Evolutionary conservation across 1,140 invertebrate species (phyloP).

Genomic region (Glossosoma conforme): DNA sequence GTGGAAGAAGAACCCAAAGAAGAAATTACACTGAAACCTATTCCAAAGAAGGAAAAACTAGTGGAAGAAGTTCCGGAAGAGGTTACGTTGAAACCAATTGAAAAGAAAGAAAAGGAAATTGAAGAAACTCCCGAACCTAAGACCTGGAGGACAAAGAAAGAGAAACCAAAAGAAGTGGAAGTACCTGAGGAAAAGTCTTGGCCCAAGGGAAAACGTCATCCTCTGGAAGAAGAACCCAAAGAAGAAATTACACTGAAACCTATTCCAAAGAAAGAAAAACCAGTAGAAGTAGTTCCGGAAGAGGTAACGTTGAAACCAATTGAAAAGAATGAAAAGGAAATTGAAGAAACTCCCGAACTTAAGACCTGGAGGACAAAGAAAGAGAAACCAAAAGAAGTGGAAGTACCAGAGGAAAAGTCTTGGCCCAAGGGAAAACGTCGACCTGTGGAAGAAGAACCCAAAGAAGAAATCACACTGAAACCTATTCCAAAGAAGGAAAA

Average conservation of each 20-base stretch:
- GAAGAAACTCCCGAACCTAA: slow-evolving; percentile 33
- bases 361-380: slow-evolving; percentile 34
- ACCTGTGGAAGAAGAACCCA: slow-evolving; percentile 40
- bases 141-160: slow-evolving; percentile 19
- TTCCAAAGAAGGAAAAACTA: slow-evolving; percentile 31
- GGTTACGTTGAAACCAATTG: slow-evolving; percentile 41
- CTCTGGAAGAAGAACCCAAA: slow-evolving; percentile 39
- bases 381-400: slow-evolving; percentile 34
- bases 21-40: slow-evolving; percentile 18
- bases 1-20: slow-evolving; percentile 38
- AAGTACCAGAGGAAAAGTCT: slow-evolving; percentile 38
- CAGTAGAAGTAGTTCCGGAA: slow-evolving; percentile 37
- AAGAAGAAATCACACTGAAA: slow-evolving; percentile 43
- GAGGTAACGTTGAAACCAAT: slow-evolving; percentile 33
- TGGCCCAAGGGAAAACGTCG: slow-evolving; percentile 45
- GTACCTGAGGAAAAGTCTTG: slow-evolving; percentile 40
- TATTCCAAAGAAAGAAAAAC: slow-evolving; percentile 30
- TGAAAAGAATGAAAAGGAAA: slow-evolving; percentile 35
- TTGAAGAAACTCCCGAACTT: slow-evolving; percentile 30
- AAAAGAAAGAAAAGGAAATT: slow-evolving; percentile 33
- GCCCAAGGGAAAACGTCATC: slow-evolving; percentile 42
- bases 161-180: slow-evolving; percentile 33
- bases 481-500: slow-evolving; percentile 42
- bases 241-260: slow-evolving; percentile 47
- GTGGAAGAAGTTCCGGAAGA: slow-evolving; percentile 38